These are phyloP conservation scores for Drosophila mettleri DNA, from an alignment of 2,888 invertebrate species.

Conservation along the genomic window DNA sequence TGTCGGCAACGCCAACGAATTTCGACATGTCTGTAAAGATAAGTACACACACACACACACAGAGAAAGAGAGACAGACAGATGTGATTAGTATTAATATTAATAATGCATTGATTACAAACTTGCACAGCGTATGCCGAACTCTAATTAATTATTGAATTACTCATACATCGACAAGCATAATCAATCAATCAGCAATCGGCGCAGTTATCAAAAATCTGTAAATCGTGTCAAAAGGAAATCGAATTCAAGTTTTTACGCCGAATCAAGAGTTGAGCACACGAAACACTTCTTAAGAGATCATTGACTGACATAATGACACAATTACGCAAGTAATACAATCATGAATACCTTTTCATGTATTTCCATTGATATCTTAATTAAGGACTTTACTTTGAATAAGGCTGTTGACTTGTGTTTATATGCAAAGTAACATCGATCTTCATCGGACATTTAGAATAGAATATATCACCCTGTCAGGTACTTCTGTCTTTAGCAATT, in stretches of 20 bases:
- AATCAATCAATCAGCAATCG: constrained; percentile 50
- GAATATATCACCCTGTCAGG: no score
- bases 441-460: no score
- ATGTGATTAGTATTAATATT: constrained; percentile 8
- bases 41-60: constrained; percentile 4
- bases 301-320: not conserved
- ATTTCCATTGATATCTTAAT: not conserved
- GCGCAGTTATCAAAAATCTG: constrained; percentile 5
- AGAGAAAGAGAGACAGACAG: not conserved
- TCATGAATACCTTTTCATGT: not conserved
- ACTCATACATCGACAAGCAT: constrained; percentile 25
- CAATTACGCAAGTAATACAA: not conserved
- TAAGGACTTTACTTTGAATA: not conserved
- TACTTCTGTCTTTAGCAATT: no score
- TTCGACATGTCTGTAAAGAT: constrained; percentile 88
- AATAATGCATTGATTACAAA: constrained; percentile 34
- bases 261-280: not conserved
- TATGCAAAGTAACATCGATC: not conserved
- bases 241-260: constrained; percentile 8
- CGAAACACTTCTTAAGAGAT: not conserved
- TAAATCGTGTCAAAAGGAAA: constrained; percentile 16
- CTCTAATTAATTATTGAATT: constrained; percentile 53
- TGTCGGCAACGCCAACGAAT: constrained; percentile 91
- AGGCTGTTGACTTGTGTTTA: not conserved
- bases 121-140: constrained; percentile 45